These are phyloP conservation scores for Acanthopleura granulata DNA, from an alignment of 2,888 invertebrate species.

Conservation along the genomic window DNA sequence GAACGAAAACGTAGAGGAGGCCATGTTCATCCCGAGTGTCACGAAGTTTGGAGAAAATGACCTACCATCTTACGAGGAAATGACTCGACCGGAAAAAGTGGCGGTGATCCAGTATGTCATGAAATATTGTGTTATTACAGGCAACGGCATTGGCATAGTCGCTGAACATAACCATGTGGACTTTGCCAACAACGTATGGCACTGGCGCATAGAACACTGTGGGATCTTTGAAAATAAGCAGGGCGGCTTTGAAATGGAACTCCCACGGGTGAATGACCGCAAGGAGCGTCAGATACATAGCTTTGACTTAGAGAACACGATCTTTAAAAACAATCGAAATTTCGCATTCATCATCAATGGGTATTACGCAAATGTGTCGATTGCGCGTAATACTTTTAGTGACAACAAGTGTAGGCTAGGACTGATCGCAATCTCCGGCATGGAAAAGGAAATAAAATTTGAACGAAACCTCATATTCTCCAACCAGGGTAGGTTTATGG, in stretches of 20 bases:
- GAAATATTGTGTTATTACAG: slow-evolving; percentile 85
- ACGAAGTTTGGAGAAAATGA: slow-evolving; percentile 67
- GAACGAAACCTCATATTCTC: slow-evolving; percentile 83
- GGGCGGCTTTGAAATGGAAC: slow-evolving; percentile 88
- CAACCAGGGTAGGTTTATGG: slow-evolving; percentile 86
- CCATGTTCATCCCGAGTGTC: slow-evolving; percentile 66
- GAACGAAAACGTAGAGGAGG: slow-evolving; percentile 53
- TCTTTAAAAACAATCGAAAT: slow-evolving; percentile 87
- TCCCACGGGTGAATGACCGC: slow-evolving; percentile 83
- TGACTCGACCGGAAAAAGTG: slow-evolving; percentile 80
- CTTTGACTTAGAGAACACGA: slow-evolving; percentile 87
- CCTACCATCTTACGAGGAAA: slow-evolving; percentile 65
- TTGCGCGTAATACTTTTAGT: slow-evolving; percentile 86
- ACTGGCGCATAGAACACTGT: slow-evolving; percentile 90
- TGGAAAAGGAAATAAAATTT: slow-evolving; percentile 95
- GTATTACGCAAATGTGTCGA: slow-evolving; percentile 90
- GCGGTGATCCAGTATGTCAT: slow-evolving; percentile 92
- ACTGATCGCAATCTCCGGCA: slow-evolving; percentile 77
- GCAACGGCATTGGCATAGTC: slow-evolving; percentile 87
- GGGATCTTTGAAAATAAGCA: slow-evolving; percentile 86
- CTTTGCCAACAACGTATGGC: slow-evolving; percentile 96
- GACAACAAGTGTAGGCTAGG: slow-evolving; percentile 82
- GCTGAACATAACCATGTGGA: slow-evolving; percentile 91
- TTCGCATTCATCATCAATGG: slow-evolving; percentile 91
- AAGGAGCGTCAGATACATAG: slow-evolving; percentile 76